Evolutionary conservation across 2,888 invertebrate species (phyloP).

Genomic region (Pocota personata): DNA sequence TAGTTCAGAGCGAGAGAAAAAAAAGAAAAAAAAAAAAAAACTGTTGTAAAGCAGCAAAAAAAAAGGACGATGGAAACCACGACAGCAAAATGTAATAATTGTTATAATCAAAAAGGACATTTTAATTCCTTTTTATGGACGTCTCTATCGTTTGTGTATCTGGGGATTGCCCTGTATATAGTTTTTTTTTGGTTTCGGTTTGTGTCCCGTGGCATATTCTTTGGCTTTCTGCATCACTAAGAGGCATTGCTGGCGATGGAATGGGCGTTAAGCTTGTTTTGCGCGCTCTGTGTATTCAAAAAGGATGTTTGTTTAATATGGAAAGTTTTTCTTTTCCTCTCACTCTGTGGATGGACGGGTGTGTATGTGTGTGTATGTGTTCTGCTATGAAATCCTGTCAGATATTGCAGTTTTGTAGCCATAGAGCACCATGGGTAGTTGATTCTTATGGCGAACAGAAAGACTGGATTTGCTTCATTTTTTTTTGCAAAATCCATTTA

Average conservation of each 20-base stretch:
- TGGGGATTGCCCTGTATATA: neutral
- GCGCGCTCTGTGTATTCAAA: constrained; percentile 19
- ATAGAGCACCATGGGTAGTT: neutral
- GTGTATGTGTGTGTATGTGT: neutral
- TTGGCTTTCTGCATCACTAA: constrained; percentile 17
- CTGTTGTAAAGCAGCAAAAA: no score
- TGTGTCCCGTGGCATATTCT: constrained; percentile 12
- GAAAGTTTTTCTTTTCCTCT: neutral
- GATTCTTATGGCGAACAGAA: constrained; percentile 23
- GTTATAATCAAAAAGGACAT: constrained; percentile 68
- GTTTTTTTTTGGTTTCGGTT: neutral
- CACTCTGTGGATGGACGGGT: neutral
- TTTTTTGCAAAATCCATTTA: neutral
- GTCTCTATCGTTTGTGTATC: constrained; percentile 1
- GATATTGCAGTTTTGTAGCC: constrained; percentile 43
- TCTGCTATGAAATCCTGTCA: constrained; percentile 17
- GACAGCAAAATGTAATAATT: constrained; percentile 60
- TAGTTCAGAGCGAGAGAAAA: neutral
- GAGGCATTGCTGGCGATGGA: neutral
- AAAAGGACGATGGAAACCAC: constrained; percentile 15
- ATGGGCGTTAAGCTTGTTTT: constrained; percentile 18
- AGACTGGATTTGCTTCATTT: neutral
- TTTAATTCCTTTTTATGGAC: constrained; percentile 54
- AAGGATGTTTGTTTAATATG: constrained; percentile 44
- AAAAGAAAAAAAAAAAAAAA: constrained; percentile 3